A percentile compares a stretch with the other conserved stretches of the same genome.
Evolutionary conservation across 2,113 vertebrate genomes (phyloP).

Genomic region (Aegithalos caudatus): DNA sequence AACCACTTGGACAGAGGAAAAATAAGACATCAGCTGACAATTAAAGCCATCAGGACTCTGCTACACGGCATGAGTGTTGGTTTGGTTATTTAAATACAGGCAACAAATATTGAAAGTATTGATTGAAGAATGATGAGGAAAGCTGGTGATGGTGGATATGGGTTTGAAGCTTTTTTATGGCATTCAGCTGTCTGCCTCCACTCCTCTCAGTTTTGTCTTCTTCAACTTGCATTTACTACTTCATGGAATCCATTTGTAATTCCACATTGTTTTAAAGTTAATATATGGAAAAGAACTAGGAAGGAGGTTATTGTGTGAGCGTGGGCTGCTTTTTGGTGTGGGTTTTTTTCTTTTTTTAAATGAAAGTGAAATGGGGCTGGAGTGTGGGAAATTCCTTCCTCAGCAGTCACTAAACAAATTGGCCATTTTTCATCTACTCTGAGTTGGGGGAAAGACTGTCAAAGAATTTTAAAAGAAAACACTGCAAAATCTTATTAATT

Average conservation of each 20-base stretch:
- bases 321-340: not conserved
- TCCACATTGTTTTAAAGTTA: not conserved
- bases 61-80: not conserved
- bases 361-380: not conserved
- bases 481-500: constrained; percentile 23
- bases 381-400: constrained; percentile 45
- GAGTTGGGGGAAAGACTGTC: not conserved
- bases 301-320: not conserved
- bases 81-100: not conserved
- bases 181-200: not conserved
- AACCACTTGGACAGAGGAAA: not conserved
- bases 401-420: constrained; percentile 9
- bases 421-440: constrained; percentile 13
- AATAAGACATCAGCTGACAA: not conserved
- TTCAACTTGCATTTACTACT: not conserved
- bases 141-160: not conserved
- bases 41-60: not conserved
- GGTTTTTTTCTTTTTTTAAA: not conserved
- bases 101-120: not conserved
- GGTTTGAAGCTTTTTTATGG: not conserved
- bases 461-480: constrained; percentile 35
- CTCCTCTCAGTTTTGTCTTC: not conserved
- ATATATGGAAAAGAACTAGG: not conserved
- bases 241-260: not conserved
- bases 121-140: not conserved